A percentile compares a stretch with the other conserved stretches of the same genome.
phyloP scores from a whole-genome alignment of 2,113 vertebrate genomes.

The Trinectes maculatus region DNA sequence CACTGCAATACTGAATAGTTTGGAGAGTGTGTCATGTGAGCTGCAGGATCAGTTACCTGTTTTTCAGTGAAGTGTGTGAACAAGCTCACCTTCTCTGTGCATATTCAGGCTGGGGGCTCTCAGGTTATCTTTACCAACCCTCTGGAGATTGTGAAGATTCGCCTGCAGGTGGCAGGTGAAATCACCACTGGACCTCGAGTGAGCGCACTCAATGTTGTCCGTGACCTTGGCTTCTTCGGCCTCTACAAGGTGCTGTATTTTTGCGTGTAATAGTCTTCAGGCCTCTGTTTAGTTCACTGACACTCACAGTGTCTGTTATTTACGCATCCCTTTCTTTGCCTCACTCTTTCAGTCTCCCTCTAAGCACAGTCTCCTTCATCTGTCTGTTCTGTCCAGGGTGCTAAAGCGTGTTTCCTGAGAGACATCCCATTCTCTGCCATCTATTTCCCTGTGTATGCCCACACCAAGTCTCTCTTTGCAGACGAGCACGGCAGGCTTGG shows the following conservation, averaged over 20 bases:
- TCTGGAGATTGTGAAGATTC: slow-evolving; percentile 98
- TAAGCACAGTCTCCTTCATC: background rate
- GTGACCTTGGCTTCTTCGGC: slow-evolving; percentile 95
- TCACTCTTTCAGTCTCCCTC: background rate
- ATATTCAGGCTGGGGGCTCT: slow-evolving; percentile 91
- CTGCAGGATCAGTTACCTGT: slow-evolving; percentile 1
- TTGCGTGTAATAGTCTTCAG: too few relatives aligned
- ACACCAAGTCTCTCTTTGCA: slow-evolving; percentile 88
- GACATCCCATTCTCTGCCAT: slow-evolving; percentile 99
- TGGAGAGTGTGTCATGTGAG: slow-evolving; percentile 18
- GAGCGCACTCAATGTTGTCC: slow-evolving; percentile 90
- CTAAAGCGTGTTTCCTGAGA: slow-evolving; percentile 98
- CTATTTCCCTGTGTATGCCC: slow-evolving; percentile 98
- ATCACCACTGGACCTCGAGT: slow-evolving; percentile 96
- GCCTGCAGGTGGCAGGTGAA: slow-evolving; percentile 97
- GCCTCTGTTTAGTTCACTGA: background rate
- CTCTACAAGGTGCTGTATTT: slow-evolving; percentile 91
- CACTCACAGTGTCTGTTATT: background rate
- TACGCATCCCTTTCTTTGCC: background rate
- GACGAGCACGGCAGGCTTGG: slow-evolving; percentile 92
- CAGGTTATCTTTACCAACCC: slow-evolving; percentile 99
- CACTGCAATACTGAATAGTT: slow-evolving; percentile 12
- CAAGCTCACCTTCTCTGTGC: background rate
- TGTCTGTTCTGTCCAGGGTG: slow-evolving; percentile 83
- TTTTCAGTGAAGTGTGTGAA: background rate